Evolutionary conservation across 2,888 invertebrate species (phyloP), one percentile per base, ranked within the genome.

Genomic region (Copidosoma aretas): DNA sequence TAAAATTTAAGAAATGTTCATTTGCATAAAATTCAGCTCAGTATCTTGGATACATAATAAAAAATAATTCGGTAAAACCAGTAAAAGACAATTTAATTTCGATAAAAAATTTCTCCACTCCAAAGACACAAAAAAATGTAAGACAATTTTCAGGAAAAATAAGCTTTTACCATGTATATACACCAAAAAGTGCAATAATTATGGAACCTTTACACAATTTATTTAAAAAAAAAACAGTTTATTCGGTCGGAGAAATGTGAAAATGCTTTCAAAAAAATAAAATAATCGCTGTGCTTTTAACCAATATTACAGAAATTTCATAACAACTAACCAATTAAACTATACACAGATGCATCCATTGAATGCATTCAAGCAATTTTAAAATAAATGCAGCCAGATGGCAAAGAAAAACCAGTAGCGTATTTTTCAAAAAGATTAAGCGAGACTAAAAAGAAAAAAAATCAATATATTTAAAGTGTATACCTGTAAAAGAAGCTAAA

Each of bases 271-370:
- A 43, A 68, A 25, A 56, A 61, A 53, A 73, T 76, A 58, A 77
- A 77, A 73, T 51, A 60, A 22, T 66, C 71, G 32, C 60, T 79
- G 22, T 78, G 78, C 49, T 70, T 74, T 12, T 25, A 75, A 73
- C 77, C 77, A 21, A 65, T 76, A 24, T 64, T 80, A 64, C 67
- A 66, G 43, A 78, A 79, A 52, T 80, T 73, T 64, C 77, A 78
- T 52, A 71, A 68, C 62, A 66, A 76, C 14, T n/a, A 69, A 43
- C 73, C 74, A 57, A 77, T 76, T 22, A 52, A 73, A 12, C 76
- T 80, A 12, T 75, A 73, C 39, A 78, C 78, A 15, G 78, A 80
- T 64, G 78, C 75, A 25, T 74, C 74, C 41, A 61, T 75, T 51
- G 49, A 73, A 64, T 76, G 76, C 19, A 41, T 78, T 0, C 76